Evolutionary conservation across 2,888 invertebrate species (phyloP).

Genomic region (Mythimna pallens): DNA sequence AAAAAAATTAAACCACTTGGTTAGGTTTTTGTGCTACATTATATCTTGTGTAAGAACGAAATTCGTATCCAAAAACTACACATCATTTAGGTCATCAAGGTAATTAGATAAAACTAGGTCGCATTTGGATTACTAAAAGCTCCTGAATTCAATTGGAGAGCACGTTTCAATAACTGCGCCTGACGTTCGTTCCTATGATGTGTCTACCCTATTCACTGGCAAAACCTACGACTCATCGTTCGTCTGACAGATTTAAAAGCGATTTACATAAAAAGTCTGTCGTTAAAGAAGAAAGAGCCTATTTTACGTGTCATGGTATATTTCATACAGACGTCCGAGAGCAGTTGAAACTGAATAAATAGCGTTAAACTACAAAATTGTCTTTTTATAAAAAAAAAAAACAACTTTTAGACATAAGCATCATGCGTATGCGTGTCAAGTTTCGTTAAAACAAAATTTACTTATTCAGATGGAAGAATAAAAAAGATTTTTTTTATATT

Average conservation of each 20-base stretch:
- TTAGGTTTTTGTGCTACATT: background rate
- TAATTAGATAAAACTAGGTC: slow-evolving; percentile 52
- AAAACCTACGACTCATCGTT: slow-evolving; percentile 3
- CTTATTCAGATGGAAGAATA: no score
- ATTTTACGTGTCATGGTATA: background rate
- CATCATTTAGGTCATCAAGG: slow-evolving; percentile 30
- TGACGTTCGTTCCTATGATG: slow-evolving; percentile 14
- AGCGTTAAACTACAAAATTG: no score
- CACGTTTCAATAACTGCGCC: slow-evolving; percentile 26
- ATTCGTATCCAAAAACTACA: background rate
- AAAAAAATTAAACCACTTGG: background rate
- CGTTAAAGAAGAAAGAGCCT: background rate
- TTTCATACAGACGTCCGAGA: background rate
- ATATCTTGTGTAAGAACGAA: background rate
- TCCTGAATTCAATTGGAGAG: slow-evolving; percentile 10
- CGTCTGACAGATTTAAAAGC: slow-evolving; percentile 7
- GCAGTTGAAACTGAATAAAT: no score
- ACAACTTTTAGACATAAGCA: no score
- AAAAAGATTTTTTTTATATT: no score
- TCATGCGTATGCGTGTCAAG: no score
- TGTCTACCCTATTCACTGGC: slow-evolving; percentile 15
- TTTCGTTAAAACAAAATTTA: no score
- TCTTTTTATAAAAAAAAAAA: no score
- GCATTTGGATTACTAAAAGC: slow-evolving; percentile 38
- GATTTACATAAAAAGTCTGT: background rate